Conservation (phyloP, 53 echinoderm and acorn worm species). For the Echinometra lucunter region DNA sequence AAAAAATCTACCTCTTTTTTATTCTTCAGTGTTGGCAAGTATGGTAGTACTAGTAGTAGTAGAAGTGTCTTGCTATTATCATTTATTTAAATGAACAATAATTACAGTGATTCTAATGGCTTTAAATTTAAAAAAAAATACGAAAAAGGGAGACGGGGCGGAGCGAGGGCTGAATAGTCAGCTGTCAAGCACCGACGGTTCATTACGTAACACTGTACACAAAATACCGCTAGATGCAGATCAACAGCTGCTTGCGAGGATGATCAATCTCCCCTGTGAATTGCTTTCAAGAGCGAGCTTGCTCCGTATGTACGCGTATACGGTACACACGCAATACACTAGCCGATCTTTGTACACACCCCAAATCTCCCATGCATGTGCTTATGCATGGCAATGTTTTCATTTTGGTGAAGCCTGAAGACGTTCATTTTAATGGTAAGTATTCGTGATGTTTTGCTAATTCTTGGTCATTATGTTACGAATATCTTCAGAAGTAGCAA, state of each 20-base stretch:
- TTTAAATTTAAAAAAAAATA: too few species aligned
- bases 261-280: too few species aligned
- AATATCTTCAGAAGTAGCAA: neutral
- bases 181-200: neutral
- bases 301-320: neutral
- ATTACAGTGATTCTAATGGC: too few species aligned
- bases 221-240: neutral
- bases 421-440: neutral
- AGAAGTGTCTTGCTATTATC: too few species aligned
- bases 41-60: too few species aligned
- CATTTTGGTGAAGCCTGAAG: neutral
- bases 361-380: neutral
- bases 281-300: too few species aligned
- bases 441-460: neutral
- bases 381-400: neutral
- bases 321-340: neutral
- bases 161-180: too few species aligned
- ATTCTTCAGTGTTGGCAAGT: too few species aligned
- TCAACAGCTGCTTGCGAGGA: neutral
- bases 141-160: too few species aligned
- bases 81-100: too few species aligned
- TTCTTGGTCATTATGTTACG: neutral
- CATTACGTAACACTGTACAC: neutral
- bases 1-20: too few species aligned
- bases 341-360: neutral